These are phyloP conservation scores for Limnodromus scolopaceus DNA, from an alignment of 2,797 vertebrate genomes.

Conservation along the genomic window DNA sequence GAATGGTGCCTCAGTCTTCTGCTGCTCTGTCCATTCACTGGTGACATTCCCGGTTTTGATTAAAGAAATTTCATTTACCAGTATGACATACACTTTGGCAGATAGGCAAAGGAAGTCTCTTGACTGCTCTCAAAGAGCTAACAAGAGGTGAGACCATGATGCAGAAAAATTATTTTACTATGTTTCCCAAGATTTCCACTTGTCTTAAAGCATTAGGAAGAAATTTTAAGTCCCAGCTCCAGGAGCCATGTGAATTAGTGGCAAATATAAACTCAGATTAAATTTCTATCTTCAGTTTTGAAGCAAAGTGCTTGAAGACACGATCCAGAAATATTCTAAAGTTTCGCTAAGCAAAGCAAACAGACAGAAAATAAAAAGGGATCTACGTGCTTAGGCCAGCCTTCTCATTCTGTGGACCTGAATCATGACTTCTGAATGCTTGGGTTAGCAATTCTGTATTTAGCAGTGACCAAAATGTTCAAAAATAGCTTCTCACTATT, in stretches of 20 bases:
- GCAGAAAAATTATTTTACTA: neutral
- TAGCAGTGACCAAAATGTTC: constrained; percentile 51
- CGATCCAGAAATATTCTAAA: neutral
- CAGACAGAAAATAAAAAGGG: neutral
- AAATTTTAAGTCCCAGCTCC: neutral
- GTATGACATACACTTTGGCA: neutral
- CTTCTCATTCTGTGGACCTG: constrained; percentile 10
- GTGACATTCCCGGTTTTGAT: neutral
- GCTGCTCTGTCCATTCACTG: neutral
- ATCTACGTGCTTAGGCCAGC: neutral
- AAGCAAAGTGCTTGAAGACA: neutral
- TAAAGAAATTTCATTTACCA: neutral
- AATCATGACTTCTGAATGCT: constrained; percentile 56
- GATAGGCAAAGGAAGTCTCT: neutral
- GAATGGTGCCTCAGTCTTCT: neutral
- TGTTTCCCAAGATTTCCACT: neutral
- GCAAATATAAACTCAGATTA: neutral
- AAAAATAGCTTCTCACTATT: constrained; percentile 59
- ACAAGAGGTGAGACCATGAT: neutral
- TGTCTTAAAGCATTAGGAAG: neutral
- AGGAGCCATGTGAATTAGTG: neutral
- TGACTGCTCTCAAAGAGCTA: neutral
- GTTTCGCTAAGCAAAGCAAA: neutral
- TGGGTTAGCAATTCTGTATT: constrained; percentile 55
- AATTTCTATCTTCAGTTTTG: neutral